Base-by-base conservation (phyloP, 2,888 invertebrate genomes). In the Diarsia dahlii region DNA sequence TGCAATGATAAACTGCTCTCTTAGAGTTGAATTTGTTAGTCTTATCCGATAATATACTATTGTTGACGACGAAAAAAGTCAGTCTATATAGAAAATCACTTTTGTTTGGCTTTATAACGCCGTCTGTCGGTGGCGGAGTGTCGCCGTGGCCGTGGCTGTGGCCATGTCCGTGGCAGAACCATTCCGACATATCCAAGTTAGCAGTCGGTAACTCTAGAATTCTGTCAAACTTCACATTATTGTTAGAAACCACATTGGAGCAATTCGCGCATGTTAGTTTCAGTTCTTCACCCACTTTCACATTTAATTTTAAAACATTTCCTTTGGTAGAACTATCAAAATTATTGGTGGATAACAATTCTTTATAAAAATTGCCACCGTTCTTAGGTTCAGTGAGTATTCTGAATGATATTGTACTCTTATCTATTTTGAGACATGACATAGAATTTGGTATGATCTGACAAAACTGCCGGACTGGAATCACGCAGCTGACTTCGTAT, bases 81-180 rank as follows among this genome's bases (percentile, higher is more conserved):
- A 96, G 92, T 65, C 97, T 94, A 89, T 97, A 97, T 54, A 97
- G 95, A 87, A 97, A 96, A 92, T 98, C 97, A 48, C 88, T 90
- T 79, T 93, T 92, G 79, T 96, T 97, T 28, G 97, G 97, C 79
- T 95, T 95, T 23, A 97, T 87, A 69, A 91, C 81, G 78, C 88
- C 83, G 52, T 91, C 91, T 23, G 82, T 82, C 0, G 81, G 71
- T 65, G 82, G 85, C 3, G 89, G 71, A 20, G 81, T 73, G 64
- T 91, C 88, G 0, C 92, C 91, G 45, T 95, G 93, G 6, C 94
- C 93, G 64, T 95, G 95, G 0, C 95, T 91, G 46, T 94, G 93
- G 3, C 95, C 93, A 66, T 95, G 95, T 0, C 95, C 95, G 82
- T 98, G 97, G 87, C 98, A 98, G 90, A 97, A 98, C 97, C 97